Conservation (phyloP, 2,888 invertebrate genomes). For the Subacronicta megacephala region DNA sequence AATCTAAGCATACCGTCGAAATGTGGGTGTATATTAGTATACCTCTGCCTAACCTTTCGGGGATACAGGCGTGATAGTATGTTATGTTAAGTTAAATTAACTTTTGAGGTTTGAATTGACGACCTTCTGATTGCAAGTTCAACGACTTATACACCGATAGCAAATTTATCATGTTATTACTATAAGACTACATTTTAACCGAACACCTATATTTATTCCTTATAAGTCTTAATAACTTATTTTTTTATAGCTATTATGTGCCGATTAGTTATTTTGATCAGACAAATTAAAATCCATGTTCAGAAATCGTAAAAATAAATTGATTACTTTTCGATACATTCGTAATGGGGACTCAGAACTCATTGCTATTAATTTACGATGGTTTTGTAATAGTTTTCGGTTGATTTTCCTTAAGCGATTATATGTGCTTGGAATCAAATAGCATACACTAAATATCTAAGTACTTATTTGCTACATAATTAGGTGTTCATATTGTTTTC, state of each 20-base stretch:
- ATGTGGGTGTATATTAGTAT: no score
- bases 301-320: slow-evolving; percentile 10
- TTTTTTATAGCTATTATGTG: neutral
- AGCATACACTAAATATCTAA: no score
- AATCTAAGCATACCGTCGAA: no score
- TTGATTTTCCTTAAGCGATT: no score
- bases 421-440: no score
- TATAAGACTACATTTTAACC: neutral
- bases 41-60: no score
- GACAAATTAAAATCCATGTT: neutral
- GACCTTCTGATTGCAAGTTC: neutral
- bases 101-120: neutral
- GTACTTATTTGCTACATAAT: no score
- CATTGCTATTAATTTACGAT: slow-evolving; percentile 5
- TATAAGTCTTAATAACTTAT: no score
- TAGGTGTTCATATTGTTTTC: no score
- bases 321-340: slow-evolving; percentile 4
- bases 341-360: slow-evolving; percentile 9
- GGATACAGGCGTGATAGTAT: no score
- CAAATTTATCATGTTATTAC: neutral
- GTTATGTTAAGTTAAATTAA: no score
- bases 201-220: no score
- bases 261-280: slow-evolving; percentile 6
- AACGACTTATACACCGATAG: neutral
- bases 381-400: neutral